phyloP scores from a whole-genome alignment of 2,797 vertebrate genomes.

The Aeoliscus strigatus region DNA sequence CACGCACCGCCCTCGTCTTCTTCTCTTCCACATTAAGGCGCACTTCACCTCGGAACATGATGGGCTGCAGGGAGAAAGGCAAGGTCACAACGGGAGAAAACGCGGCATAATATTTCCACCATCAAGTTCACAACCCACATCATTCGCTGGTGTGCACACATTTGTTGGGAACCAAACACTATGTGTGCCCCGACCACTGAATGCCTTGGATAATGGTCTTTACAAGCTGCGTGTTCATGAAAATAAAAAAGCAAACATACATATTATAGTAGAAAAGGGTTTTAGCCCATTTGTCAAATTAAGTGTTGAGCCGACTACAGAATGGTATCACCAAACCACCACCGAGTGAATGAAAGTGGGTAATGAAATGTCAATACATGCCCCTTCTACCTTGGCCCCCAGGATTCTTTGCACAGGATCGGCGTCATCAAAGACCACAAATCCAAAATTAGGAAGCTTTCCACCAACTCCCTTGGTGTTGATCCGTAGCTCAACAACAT shows the following conservation, averaged over 20 bases:
- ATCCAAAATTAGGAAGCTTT: constrained; percentile 97
- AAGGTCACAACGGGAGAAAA: constrained; percentile 10
- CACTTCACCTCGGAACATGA: constrained; percentile 97
- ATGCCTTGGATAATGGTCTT: too few relatives aligned
- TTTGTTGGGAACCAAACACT: neutral
- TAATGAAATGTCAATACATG: constrained; percentile 64
- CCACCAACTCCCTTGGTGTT: constrained; percentile 96
- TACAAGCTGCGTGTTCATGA: too few relatives aligned
- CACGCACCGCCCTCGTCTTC: constrained; percentile 89
- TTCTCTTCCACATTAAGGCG: constrained; percentile 98
- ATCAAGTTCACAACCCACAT: constrained; percentile 35
- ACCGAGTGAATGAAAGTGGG: constrained; percentile 57
- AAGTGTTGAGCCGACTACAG: neutral
- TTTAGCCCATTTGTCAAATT: neutral
- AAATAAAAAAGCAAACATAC: neutral
- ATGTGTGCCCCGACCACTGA: neutral
- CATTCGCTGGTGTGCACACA: constrained; percentile 33
- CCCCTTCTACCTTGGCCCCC: constrained; percentile 88
- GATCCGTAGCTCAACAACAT: constrained; percentile 94
- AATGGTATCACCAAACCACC: constrained; percentile 46
- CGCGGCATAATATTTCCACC: neutral
- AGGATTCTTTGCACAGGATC: constrained; percentile 95
- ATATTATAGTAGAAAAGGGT: neutral
- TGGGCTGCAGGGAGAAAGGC: constrained; percentile 76
- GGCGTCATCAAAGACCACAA: constrained; percentile 95